Evolutionary conservation across 2,888 invertebrate species (phyloP), one percentile per base, ranked within the genome.

Genomic region (Vesta saturnalis): DNA sequence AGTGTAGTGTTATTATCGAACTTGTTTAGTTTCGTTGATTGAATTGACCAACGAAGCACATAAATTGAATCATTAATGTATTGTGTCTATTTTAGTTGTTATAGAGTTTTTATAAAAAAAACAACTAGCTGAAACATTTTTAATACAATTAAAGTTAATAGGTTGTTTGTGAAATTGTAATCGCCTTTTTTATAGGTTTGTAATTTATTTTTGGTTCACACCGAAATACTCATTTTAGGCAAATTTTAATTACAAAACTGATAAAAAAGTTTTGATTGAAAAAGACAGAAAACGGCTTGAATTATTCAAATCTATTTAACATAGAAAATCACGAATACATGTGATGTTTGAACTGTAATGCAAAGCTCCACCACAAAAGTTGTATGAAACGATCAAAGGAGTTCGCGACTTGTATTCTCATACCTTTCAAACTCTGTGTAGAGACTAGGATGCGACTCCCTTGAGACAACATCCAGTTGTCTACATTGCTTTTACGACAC

Each of bases 1-100:
- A 61, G 71, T 67, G 66, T 71, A n/a, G 39, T n/a, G 39, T 8
- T 8, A 39, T 39, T 64, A 62, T 61, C 67, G 59, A 74, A 72
- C 52, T 39, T 52, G 52, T 74, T 70, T 63, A 63, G 71, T 69
- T 72, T 65, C 68, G 69, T 61, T 72, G 73, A 74, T 73, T 74
- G 74, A 64, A 74, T 74, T 73, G 71, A 71, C 72, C 68, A 72
- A 64, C 64, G 70, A 67, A 71, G 71, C 74, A 69, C 59, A 21
- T 19, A 23, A 30, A 52, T 52, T 52, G 35, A 58, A 18, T 19
- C 18, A 19, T 58, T 39, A 30, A 39, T 35, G 19, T 6, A 16
- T 15, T 14, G 19, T 35, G n/a, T 2, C 12, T 18, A 39, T 58
- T 58, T 58, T 46, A 19, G 1, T 16, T 14, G 16, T 22, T 16